These are phyloP conservation scores for Rhamphomyia laevipes DNA, from an alignment of 2,888 invertebrate genomes.

Conservation along the genomic window DNA sequence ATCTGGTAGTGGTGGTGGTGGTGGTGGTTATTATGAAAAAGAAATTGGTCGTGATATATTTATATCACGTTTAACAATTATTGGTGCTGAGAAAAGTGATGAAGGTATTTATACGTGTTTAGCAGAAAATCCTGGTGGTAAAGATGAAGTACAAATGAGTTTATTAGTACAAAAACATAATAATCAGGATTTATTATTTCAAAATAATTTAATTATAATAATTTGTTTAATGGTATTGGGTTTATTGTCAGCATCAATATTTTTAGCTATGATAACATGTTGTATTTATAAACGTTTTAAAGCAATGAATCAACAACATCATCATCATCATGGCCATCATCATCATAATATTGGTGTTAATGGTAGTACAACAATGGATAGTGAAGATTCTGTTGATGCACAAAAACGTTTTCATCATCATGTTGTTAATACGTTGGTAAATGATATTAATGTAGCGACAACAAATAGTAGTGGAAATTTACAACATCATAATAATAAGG, in stretches of 20 bases:
- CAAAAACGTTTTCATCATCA: conserved; percentile 14
- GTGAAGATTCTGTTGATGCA: conserved; percentile 13
- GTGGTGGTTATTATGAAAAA: conserved; percentile 25
- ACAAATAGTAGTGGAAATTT: conserved; percentile 4
- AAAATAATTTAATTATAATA: conserved; percentile 27
- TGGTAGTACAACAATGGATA: conserved; percentile 10
- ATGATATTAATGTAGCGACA: conserved; percentile 4
- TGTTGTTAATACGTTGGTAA: conserved; percentile 10
- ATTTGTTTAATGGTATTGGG: conserved; percentile 29
- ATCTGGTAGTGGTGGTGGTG: conserved; percentile 19
- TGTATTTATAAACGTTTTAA: conserved; percentile 29
- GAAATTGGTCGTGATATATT: conserved; percentile 27
- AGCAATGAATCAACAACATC: conserved; percentile 21
- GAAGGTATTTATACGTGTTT: conserved; percentile 65
- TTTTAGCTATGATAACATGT: conserved; percentile 29
- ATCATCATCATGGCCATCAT: conserved; percentile 16
- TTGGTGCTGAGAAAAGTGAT: conserved; percentile 50
- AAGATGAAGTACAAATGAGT: conserved; percentile 56
- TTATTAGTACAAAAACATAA: conserved; percentile 25
- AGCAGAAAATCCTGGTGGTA: conserved; percentile 70
- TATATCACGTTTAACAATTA: conserved; percentile 45
- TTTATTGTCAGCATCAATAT: conserved; percentile 27
- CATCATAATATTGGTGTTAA: conserved; percentile 13
- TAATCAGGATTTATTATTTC: conserved; percentile 21
- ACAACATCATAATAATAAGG: conserved; percentile 13